Percentiles rank a stretch among this genome's conserved stretches.
Conservation (phyloP, 2,797 vertebrate genomes). For the Eulemur mongoz region DNA sequence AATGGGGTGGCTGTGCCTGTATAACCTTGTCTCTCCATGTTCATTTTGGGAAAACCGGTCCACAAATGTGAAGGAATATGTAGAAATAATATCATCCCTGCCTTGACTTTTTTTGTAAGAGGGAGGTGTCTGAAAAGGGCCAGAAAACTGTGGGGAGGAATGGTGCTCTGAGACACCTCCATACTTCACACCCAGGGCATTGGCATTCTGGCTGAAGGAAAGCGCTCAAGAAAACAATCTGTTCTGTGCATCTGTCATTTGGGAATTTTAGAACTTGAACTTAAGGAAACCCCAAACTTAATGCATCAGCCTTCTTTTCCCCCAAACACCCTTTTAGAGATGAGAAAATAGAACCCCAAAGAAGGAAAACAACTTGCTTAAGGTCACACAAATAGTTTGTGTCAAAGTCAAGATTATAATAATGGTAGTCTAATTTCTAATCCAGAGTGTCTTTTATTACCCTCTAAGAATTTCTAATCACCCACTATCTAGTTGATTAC, state of each 20-base stretch:
- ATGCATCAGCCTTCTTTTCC: background rate
- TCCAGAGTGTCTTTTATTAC: background rate
- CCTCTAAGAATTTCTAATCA: background rate
- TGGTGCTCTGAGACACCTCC: background rate
- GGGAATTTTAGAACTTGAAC: slow-evolving; percentile 18
- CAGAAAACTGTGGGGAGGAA: background rate
- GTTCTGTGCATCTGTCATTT: background rate
- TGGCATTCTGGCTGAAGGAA: background rate
- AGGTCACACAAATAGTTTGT: background rate
- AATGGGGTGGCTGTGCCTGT: background rate
- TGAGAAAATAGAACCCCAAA: background rate
- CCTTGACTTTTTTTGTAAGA: background rate
- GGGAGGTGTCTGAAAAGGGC: background rate
- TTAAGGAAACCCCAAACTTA: background rate
- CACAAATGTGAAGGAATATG: background rate
- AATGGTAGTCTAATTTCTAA: background rate
- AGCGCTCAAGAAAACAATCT: background rate
- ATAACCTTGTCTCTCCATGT: background rate
- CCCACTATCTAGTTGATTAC: background rate
- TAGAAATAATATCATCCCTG: background rate
- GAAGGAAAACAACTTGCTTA: background rate
- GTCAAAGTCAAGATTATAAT: background rate
- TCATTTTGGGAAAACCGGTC: background rate
- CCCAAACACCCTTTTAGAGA: background rate
- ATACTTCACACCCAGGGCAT: background rate